Base-by-base conservation (phyloP, 2,888 invertebrate genomes). In the Caenorhabditis angaria region DNA sequence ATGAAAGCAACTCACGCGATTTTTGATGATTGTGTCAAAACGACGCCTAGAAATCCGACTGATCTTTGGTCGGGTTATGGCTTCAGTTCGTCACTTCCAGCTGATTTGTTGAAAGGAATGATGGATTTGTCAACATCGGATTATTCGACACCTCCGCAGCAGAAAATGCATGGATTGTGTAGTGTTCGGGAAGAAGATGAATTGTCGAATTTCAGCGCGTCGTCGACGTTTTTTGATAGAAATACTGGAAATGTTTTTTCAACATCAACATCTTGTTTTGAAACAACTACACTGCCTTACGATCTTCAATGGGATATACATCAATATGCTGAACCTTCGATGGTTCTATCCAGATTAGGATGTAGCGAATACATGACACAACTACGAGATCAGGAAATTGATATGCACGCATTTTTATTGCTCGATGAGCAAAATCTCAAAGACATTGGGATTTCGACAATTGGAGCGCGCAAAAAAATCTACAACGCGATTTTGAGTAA, bases 401-500 rank as follows among this genome's bases (percentile, higher is more conserved):
- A 86, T 75, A 86, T 85, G 84, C 82, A 84, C 58, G 86, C 86
- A 8, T 84, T 86, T 57, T 73, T 86, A 3, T 68, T 86, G 20
- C 70, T 86, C 12, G 85, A 86, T 57, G 86, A 86, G 63, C 82
- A 81, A 54, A 82, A 81, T 63, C 77, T 86, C 27, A 83, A 85
- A 61, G 84, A 84, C 62, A 82, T 86, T 65, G 86, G 86, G 24
- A 80, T 86, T n/a, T 77, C 82, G 12, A 86, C 85, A 18, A 80
- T 86, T 60, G 86, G 86, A 20, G 85, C 85, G 8, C 70, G 86
- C 25, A 86, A 86, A 70, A 86, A 86, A 62, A 85, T 86, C 55
- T 80, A 81, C 70, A 83, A 86, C 61, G 86, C 86, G 10, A 86
- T 86, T 60, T 61, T 78, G 27, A 81, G 85, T 85, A 56, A 55